Evolutionary conservation across 2,113 vertebrate species (phyloP), one percentile per base, ranked within the genome.

Genomic region (Aldabrachelys gigantea): DNA sequence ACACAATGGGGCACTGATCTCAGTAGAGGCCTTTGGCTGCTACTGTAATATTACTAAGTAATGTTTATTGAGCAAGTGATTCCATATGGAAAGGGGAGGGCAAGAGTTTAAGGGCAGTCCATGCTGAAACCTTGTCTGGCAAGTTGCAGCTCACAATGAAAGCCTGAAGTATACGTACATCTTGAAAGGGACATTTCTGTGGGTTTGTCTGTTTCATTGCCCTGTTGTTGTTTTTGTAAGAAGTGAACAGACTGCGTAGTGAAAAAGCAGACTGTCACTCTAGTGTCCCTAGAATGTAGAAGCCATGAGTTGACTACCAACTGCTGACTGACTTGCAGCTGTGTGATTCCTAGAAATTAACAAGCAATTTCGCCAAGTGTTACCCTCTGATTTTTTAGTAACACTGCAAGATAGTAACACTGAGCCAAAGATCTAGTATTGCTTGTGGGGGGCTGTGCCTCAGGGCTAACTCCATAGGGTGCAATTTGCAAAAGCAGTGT

Each of bases 261-360:
- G 92, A 72, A 75, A 94, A 91, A 92, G 89, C 0, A 94, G 79
- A 93, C 90, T 78, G 35, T n/a, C 72, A n/a, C 7, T 75, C 49
- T 91, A 80, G 80, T 78, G 92, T 79, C 44, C 80, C 62, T 79
- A 65, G 88, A 95, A 92, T 72, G 8, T 31, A 80, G 80, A 27
- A 88, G 41, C 78, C 90, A n/a, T 10, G 11, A 80, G 92, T 41
- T 8, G 88, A 91, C 88, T 41, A 72, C 16, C 49, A 85, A 29
- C 14, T 24, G 31, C 31, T 86, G 56, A 62, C 8, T 62, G 4
- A 21, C 21, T 59, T 85, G 35, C 62, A 3, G 35, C 65, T 2
- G 5, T 56, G 41, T 17, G 57, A 90, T 75, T 83, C 44, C 35
- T n/a, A 87, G n/a, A 54, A 90, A 81, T 47, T 91, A 35, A 3